A percentile compares a stretch with the other conserved stretches of the same genome.
Conservation (phyloP, 37 sponge, comb jelly and placozoan species). For the Halisarca cf. caerulea region DNA sequence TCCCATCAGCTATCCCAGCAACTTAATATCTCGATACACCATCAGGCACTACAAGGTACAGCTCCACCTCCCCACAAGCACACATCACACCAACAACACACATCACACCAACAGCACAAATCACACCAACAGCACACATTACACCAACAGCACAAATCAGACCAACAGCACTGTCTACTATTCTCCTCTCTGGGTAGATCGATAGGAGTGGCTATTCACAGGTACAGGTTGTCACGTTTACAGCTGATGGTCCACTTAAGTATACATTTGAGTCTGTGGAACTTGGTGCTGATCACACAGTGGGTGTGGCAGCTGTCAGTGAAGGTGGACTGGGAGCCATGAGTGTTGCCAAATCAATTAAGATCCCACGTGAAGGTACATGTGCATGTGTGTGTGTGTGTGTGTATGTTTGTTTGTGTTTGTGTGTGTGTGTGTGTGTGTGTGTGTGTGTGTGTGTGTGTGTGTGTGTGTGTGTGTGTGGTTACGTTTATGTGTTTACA, state of each 20-base stretch:
- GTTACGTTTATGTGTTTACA: not conserved
- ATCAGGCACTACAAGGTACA: constrained; percentile 7
- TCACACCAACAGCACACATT: no score
- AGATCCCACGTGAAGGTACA: not conserved
- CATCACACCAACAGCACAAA: no score
- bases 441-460: constrained; percentile 30
- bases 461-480: constrained; percentile 11
- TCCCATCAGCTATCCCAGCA: not conserved
- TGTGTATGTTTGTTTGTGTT: not conserved
- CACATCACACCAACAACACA: no score
- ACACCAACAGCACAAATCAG: no score
- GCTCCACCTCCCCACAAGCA: no score
- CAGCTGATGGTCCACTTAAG: not conserved
- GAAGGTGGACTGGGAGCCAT: constrained; percentile 6
- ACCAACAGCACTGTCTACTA: no score
- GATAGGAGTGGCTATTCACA: not conserved
- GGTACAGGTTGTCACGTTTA: not conserved
- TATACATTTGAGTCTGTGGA: not conserved
- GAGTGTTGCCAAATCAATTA: not conserved
- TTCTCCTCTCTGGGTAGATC: no score
- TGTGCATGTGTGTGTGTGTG: constrained; percentile 34
- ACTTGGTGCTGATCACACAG: not conserved
- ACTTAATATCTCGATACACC: not conserved
- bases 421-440: constrained; percentile 29
- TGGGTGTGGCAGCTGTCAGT: constrained; percentile 11